Base-by-base conservation (phyloP, 2,888 invertebrate species). In the Tenodera sinensis region DNA sequence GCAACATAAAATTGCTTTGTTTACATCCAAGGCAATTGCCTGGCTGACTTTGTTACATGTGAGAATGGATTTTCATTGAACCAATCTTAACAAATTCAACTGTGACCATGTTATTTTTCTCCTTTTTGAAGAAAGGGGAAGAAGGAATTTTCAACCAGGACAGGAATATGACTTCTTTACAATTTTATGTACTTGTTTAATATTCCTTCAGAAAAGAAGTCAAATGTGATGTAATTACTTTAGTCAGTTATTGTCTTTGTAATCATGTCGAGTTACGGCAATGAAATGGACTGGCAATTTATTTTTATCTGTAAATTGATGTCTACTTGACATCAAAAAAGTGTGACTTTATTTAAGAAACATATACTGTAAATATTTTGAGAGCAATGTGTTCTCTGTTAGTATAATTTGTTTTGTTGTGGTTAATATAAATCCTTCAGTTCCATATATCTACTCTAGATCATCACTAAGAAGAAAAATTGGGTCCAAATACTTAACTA, bases 401-500 rank as follows among this genome's bases (percentile, higher is more conserved):
- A 84, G 84, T n/a, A 25, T 84, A n/a, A 34, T 84, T 25, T 71
- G 54, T 71, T 71, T 71, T 71, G 54, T 34, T 34, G 84, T 84
- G 84, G 27, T 54, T 42, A 85, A 54, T 85, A 85, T 85, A 47
- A 85, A 47, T 47, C 54, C 84, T 85, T 85, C 25, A 85, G 85
- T 85, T 85, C 85, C 27, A 27, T 54, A 85, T 71, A 34, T 88
- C 71, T 47, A 84, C 7, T 84, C 83, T 88, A 83, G 82, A 83
- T 88, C 54, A 71, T 71, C 30, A 88, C 54, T 88, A 54, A 30
- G 47, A 83, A 88, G 83, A 88, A 88, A 84, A 83, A 88, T 84
- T 83, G 83, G 88, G 83, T 83, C 88, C 83, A 84, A 83, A 47
- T 88, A 28, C 83, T 84, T 42, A 28, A 47, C 47, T 47, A 47